Evolutionary conservation across 2,113 vertebrate genomes (phyloP).

Genomic region (Neofelis nebulosa): DNA sequence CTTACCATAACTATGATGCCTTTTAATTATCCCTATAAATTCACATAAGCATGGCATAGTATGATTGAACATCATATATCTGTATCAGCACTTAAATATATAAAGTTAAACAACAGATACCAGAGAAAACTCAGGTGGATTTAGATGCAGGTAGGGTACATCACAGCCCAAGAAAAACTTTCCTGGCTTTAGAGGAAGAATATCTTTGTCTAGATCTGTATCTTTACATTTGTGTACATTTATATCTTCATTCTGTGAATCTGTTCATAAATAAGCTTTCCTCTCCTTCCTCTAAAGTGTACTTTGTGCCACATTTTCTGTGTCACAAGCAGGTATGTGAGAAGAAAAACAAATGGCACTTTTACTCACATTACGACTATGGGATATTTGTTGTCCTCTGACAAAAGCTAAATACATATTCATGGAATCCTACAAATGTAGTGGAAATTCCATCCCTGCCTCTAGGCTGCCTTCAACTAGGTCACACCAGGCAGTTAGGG

Average conservation of each 20-base stretch:
- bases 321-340: constrained; percentile 50
- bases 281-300: constrained; percentile 37
- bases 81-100: background rate
- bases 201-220: constrained; percentile 31
- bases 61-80: background rate
- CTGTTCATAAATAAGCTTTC: constrained; percentile 19
- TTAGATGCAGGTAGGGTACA: background rate
- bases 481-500: constrained; percentile 32
- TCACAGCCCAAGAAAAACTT: background rate
- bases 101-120: background rate
- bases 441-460: constrained; percentile 31
- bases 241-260: constrained; percentile 31
- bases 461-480: constrained; percentile 52
- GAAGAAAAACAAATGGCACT: constrained; percentile 54
- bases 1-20: background rate
- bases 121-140: background rate
- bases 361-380: constrained; percentile 43
- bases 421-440: constrained; percentile 35
- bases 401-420: constrained; percentile 66
- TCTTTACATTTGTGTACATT: background rate
- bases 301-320: constrained; percentile 27
- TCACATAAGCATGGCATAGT: background rate
- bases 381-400: constrained; percentile 56
- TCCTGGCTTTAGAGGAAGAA: background rate
- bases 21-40: constrained; percentile 18